phyloP scores from a whole-genome alignment of 2,888 invertebrate genomes.

The Acrobasis suavella region DNA sequence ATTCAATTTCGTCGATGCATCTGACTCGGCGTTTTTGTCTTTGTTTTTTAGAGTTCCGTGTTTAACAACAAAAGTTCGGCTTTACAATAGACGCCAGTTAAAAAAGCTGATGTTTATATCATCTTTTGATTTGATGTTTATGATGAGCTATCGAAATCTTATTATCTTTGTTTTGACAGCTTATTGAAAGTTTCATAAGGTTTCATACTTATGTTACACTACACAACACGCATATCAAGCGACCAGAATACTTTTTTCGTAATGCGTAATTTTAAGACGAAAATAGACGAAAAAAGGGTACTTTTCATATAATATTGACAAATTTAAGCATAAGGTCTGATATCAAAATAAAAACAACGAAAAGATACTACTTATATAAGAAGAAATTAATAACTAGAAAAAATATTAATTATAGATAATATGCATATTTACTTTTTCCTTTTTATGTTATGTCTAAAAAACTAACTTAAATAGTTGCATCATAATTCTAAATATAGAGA shows the following conservation, averaged over 20 bases:
- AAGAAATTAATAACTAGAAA: no score
- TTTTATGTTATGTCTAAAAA: background rate
- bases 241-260: background rate
- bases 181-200: background rate
- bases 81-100: background rate
- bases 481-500: background rate
- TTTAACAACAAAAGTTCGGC: slow-evolving; percentile 28
- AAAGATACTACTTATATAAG: no score
- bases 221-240: background rate
- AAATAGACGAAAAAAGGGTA: no score
- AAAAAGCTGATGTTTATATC: slow-evolving; percentile 8
- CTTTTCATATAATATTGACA: no score
- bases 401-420: no score
- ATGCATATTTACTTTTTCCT: no score
- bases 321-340: no score
- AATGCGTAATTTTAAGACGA: no score
- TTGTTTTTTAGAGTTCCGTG: slow-evolving; percentile 41
- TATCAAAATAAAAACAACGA: no score
- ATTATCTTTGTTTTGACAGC: slow-evolving; percentile 8
- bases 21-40: slow-evolving; percentile 56
- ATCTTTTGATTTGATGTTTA: no score
- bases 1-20: slow-evolving; percentile 61
- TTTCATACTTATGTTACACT: background rate
- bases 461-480: background rate
- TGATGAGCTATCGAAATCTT: background rate